These are phyloP conservation scores for Camarhynchus parvulus DNA, from an alignment of 2,113 vertebrate genomes.

Conservation along the genomic window DNA sequence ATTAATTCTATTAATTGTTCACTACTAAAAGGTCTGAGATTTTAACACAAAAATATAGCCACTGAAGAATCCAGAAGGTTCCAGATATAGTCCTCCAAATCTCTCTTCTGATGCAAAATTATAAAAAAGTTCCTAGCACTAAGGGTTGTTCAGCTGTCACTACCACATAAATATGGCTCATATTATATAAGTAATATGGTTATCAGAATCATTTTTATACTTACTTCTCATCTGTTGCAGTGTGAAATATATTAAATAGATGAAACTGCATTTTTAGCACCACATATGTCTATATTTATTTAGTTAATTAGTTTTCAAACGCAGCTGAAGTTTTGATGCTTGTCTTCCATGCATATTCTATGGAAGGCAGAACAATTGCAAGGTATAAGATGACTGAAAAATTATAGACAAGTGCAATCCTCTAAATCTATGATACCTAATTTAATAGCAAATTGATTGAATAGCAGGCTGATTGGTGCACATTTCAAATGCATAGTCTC, in stretches of 20 bases:
- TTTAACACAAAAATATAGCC: background rate
- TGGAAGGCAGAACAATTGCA: background rate
- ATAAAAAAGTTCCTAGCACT: background rate
- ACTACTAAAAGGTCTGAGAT: background rate
- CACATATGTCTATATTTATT: background rate
- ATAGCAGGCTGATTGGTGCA: background rate
- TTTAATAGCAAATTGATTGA: background rate
- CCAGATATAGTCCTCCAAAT: background rate
- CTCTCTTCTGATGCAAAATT: background rate
- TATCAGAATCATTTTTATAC: background rate
- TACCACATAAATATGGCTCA: background rate
- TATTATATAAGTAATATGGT: background rate
- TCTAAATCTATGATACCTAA: background rate
- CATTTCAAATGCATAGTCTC: background rate
- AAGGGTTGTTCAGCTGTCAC: background rate
- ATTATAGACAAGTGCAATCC: background rate
- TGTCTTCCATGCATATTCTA: background rate
- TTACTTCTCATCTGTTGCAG: background rate
- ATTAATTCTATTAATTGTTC: background rate
- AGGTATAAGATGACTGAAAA: background rate
- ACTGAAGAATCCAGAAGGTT: background rate
- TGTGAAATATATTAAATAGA: background rate
- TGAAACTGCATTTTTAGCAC: background rate
- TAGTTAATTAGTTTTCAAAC: background rate
- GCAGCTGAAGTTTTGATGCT: background rate